A percentile compares a stretch with the other conserved stretches of the same genome.
Evolutionary conservation across 2,797 vertebrate genomes (phyloP).

Genomic region (Borostomias antarcticus): DNA sequence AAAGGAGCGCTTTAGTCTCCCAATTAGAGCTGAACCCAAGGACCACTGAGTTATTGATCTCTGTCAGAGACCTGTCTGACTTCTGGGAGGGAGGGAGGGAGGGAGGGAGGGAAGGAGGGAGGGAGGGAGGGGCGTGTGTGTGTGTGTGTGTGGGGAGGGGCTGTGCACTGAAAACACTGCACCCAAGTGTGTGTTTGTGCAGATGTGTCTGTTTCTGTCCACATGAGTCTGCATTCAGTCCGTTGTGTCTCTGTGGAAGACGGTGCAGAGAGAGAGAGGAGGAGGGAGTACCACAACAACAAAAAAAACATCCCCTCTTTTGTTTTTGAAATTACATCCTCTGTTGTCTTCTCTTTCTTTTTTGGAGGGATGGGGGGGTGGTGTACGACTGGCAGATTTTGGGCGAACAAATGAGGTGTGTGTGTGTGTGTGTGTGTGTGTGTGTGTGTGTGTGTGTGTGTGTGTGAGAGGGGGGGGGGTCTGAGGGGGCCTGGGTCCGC

Average conservation of each 20-base stretch:
- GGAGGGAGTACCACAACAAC: slow-evolving; percentile 54
- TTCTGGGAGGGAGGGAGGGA: slow-evolving; percentile 62
- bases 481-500: slow-evolving; percentile 69
- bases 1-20: slow-evolving; percentile 76
- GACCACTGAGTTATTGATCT: slow-evolving; percentile 84
- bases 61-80: slow-evolving; percentile 77
- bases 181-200: too few species aligned
- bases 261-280: slow-evolving; percentile 30
- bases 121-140: slow-evolving; percentile 18
- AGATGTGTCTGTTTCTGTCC: not conserved
- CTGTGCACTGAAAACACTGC: not conserved
- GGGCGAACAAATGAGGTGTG: slow-evolving; percentile 13
- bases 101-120: slow-evolving; percentile 36
- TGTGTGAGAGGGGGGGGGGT: slow-evolving; percentile 41
- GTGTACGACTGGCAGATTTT: not conserved
- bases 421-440: too few species aligned
- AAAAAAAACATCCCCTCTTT: slow-evolving; percentile 43
- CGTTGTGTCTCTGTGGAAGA: slow-evolving; percentile 33
- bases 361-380: slow-evolving; percentile 20
- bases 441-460: too few species aligned
- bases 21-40: slow-evolving; percentile 83
- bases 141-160: slow-evolving; percentile 7
- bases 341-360: slow-evolving; percentile 64
- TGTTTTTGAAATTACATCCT: slow-evolving; percentile 63
- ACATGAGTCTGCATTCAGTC: not conserved